Conservation (phyloP, 2,113 vertebrate genomes). For the Bagarius yarrelli region DNA sequence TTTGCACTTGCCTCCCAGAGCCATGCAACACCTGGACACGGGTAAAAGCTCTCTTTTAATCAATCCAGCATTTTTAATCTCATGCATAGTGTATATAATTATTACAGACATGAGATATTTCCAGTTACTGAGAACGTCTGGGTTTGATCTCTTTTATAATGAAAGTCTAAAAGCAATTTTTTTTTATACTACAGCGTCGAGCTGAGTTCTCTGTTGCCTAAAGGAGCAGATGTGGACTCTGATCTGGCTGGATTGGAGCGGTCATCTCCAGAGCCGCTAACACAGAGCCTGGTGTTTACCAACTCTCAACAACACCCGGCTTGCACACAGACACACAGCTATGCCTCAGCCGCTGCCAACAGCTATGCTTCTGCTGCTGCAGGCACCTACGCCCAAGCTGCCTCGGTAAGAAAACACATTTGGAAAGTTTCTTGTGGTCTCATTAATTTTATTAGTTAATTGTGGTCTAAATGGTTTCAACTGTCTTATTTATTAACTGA, state of each 20-base stretch:
- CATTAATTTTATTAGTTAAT: neutral
- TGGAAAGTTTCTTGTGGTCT: neutral
- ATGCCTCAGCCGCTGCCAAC: conserved; percentile 76
- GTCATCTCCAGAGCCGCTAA: conserved; percentile 79
- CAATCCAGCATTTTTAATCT: neutral
- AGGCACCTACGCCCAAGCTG: conserved; percentile 79
- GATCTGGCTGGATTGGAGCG: conserved; percentile 72
- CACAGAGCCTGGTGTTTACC: conserved; percentile 92
- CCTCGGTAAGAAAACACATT: conserved; percentile 61
- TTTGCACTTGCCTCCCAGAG: conserved; percentile 77
- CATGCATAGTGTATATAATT: neutral
- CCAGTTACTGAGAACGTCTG: neutral
- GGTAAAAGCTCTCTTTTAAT: conserved; percentile 67
- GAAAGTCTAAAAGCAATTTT: neutral
- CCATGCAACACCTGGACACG: conserved; percentile 74
- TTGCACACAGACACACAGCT: conserved; percentile 75
- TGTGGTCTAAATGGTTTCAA: neutral
- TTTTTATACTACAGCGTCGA: conserved; percentile 73
- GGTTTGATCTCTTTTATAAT: neutral
- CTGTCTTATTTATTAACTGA: neutral
- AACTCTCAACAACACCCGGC: conserved; percentile 86
- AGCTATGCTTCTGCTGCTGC: conserved; percentile 80
- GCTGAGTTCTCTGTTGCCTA: conserved; percentile 81
- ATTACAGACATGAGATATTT: neutral
- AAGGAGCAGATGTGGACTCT: conserved; percentile 67